Evolutionary conservation across 2,113 vertebrate genomes (phyloP), one percentile per base, ranked within the genome.

Genomic region (Triplophysa tibetana): DNA sequence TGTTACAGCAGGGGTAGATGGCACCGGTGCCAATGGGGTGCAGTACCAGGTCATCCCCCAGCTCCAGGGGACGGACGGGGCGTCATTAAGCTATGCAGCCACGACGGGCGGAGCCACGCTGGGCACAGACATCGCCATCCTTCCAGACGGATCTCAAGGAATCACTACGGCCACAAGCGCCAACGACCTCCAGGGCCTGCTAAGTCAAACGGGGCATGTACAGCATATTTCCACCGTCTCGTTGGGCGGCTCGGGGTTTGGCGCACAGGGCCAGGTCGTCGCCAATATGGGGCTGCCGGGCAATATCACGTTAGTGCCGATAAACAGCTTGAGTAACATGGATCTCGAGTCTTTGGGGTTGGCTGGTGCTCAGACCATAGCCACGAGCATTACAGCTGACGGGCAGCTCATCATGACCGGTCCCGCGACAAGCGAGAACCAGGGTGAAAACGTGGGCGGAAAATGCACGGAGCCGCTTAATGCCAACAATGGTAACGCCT

Each of bases 1-100:
- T 91, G 97, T 98, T 89, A 96, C 96, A 83, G 94, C 96, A 80
- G 95, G 96, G 86, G 95, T 95, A 86, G 95, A 96, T 21, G 89
- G 91, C 85, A 92, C 91, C 69, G 90, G 95, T 80, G 93, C 96
- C 91, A 96, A 98, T 82, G 96, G 95, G 62, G 94, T 98, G 88
- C 98, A 99, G 72, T 99, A 99, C 86, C 94, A 98, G 95, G 97
- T 99, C 88, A 98, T 98, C 90, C 98, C 98, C 75, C 97, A 99
- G 90, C 96, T 99, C 88, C 97, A 98, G 89, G 95, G 96, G 75
- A 90, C 95, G 67, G 97, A 98, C 80, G 96, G 95, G 66, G 88
- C 90, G 84, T 94, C 98, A 75, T 87, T 98, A 86, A 94, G 96
- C 87, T 98, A 97, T 88, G 85, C 93, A 70, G 93, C 96, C 80